A percentile compares a stretch with the other conserved stretches of the same genome.
Conservation (phyloP, 1,140 invertebrate genomes). For the Cephus cinctus region DNA sequence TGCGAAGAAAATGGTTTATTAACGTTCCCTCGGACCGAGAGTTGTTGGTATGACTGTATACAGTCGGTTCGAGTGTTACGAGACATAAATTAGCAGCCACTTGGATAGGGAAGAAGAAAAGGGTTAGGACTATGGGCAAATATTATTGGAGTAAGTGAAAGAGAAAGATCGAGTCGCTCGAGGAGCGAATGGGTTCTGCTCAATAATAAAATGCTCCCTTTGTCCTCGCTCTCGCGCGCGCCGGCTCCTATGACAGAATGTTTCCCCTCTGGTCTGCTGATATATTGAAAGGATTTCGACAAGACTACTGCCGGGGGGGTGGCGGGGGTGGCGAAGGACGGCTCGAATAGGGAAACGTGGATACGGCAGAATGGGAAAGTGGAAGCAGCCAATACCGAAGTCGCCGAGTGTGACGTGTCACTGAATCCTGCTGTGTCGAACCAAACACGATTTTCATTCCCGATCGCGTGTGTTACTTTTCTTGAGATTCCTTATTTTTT, state of each 20-base stretch:
- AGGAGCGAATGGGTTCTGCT: constrained; percentile 15
- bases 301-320: constrained; percentile 25
- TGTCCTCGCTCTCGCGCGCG: constrained; percentile 19
- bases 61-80: constrained; percentile 17
- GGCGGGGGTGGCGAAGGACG: constrained; percentile 6
- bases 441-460: neutral
- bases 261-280: constrained; percentile 14
- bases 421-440: constrained; percentile 16
- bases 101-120: too few relatives aligned
- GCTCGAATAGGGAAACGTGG: constrained; percentile 8
- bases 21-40: too few relatives aligned
- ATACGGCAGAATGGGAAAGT: neutral
- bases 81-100: constrained; percentile 34
- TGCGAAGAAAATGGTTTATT: too few relatives aligned
- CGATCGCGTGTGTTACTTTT: too few relatives aligned
- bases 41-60: too few relatives aligned
- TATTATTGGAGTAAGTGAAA: constrained; percentile 28
- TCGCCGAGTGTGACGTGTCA: constrained; percentile 29
- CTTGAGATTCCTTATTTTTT: too few relatives aligned
- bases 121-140: constrained; percentile 31
- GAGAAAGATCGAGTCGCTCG: constrained; percentile 8
- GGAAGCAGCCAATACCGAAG: constrained; percentile 11
- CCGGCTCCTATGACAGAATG: constrained; percentile 17
- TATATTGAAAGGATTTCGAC: constrained; percentile 35
- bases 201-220: constrained; percentile 42